Base-by-base conservation (phyloP, 2,888 invertebrate genomes). In the Drosophila nigricruria region DNA sequence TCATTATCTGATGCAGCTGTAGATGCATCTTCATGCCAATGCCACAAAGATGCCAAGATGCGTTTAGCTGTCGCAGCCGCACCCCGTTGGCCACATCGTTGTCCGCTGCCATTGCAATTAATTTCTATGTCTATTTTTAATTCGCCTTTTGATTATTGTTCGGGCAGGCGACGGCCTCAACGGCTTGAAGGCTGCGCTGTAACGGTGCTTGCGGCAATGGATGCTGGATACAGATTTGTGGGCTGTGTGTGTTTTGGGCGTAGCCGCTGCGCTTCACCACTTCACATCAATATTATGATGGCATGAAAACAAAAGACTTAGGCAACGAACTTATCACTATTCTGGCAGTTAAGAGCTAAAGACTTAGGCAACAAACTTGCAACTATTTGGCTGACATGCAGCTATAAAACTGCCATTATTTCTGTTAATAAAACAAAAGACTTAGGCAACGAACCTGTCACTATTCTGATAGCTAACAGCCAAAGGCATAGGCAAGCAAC, bases 61-160 rank as follows among this genome's bases (percentile, higher is more conserved):
- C 77, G 70, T 70, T 73, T 66, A 73, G 53, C 53, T 61, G 52
- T 64, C 57, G 66, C 43, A 20, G 77, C 78, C 74, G 77, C 77
- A 49, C 74, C 78, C 58, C 70, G 58, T 73, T 47, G 42, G 52
- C 70, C 59, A 58, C 54, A 54, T 54, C 45, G 49, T 38, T 38
- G 25, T 18, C 65, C 52, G 66, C 73, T 73, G 79, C 64, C 74
- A 70, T 61, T 63, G 81, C 87, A 86, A 83, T 84, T 83, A 86
- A 84, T 84, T 79, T 81, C 79, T 77, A 77, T 84, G 75, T 81
- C 84, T 86, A 77, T 83, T 81, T 77, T 81, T 79, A 83, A 83
- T 75, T 70, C 79, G 70, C 73, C 66, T 78, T 71, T 73, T 79
- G 74, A 77, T 77, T 81, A 77, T 79, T 84, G 79, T 65, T 57